Evolutionary conservation across 1,140 invertebrate genomes (phyloP).

Genomic region (Meteorus sp.): DNA sequence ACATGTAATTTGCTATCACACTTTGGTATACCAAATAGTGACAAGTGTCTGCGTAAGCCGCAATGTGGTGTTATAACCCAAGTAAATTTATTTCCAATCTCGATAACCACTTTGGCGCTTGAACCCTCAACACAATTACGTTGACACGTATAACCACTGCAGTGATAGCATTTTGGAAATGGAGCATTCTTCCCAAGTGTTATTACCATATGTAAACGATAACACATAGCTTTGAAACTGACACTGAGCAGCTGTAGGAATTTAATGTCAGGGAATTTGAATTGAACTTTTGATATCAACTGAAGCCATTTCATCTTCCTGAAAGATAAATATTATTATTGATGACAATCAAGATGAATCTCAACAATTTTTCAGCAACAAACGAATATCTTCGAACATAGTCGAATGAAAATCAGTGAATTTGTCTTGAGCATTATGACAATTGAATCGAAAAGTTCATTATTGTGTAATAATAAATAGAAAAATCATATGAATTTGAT

Average conservation of each 20-base stretch:
- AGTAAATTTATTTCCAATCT: conserved; percentile 60
- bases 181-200: conserved; percentile 48
- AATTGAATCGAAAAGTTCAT: no score
- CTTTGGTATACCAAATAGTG: conserved; percentile 57
- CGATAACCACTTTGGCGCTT: conserved; percentile 56
- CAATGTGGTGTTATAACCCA: conserved; percentile 57
- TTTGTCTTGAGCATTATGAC: no score
- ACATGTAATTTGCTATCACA: conserved; percentile 48
- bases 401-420: no score
- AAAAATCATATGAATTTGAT: no score
- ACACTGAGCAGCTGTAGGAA: conserved; percentile 52
- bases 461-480: no score
- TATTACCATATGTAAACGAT: conserved; percentile 54
- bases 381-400: background rate
- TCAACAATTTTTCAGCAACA: conserved; percentile 1
- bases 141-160: conserved; percentile 57
- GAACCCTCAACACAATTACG: conserved; percentile 55
- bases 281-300: conserved; percentile 52
- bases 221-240: conserved; percentile 57
- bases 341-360: background rate
- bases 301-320: conserved; percentile 59
- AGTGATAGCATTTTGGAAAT: conserved; percentile 56
- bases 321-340: conserved; percentile 26
- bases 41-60: conserved; percentile 52
- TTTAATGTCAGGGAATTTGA: conserved; percentile 55